These are phyloP conservation scores for Ceratina australensis DNA, from an alignment of 1,140 invertebrate genomes.

Conservation along the genomic window DNA sequence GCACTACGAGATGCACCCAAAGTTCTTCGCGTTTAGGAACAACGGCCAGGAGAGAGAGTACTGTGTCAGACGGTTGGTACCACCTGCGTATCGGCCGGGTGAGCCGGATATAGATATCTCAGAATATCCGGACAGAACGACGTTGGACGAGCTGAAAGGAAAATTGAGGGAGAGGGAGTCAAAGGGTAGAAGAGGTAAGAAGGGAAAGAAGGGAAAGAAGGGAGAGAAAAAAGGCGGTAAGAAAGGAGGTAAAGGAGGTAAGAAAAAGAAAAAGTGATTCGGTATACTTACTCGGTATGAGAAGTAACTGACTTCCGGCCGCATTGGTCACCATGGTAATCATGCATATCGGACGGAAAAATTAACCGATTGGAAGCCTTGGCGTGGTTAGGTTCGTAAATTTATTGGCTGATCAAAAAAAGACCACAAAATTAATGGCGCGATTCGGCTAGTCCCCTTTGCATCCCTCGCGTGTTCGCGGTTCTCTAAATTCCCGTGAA, in stretches of 20 bases:
- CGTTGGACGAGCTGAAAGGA: slow-evolving; percentile 23
- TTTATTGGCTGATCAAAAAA: slow-evolving; percentile 10
- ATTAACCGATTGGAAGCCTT: not conserved
- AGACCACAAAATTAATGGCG: slow-evolving; percentile 63
- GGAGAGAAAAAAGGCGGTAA: slow-evolving; percentile 8
- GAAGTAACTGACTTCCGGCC: not conserved
- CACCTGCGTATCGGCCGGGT: slow-evolving; percentile 19
- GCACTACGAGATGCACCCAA: slow-evolving; percentile 65
- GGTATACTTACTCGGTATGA: not conserved
- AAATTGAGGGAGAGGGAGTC: not conserved
- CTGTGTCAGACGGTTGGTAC: slow-evolving; percentile 61
- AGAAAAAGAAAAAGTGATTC: slow-evolving; percentile 1
- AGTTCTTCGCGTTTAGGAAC: slow-evolving; percentile 64
- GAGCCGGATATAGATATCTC: slow-evolving; percentile 4
- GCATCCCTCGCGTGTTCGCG: not conserved
- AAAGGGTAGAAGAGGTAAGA: slow-evolving; percentile 26
- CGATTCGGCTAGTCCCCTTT: slow-evolving; percentile 11
- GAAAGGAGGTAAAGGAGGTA: not conserved
- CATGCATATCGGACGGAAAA: not conserved
- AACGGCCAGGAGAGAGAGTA: slow-evolving; percentile 58
- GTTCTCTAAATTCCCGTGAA: slow-evolving; percentile 50
- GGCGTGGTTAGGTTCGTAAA: slow-evolving; percentile 22
- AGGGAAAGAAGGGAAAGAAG: slow-evolving; percentile 24
- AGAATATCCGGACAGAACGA: slow-evolving; percentile 26
- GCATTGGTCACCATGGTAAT: slow-evolving; percentile 32